Evolutionary conservation across 2,113 vertebrate species (phyloP).

Genomic region (Nettapus auritus): DNA sequence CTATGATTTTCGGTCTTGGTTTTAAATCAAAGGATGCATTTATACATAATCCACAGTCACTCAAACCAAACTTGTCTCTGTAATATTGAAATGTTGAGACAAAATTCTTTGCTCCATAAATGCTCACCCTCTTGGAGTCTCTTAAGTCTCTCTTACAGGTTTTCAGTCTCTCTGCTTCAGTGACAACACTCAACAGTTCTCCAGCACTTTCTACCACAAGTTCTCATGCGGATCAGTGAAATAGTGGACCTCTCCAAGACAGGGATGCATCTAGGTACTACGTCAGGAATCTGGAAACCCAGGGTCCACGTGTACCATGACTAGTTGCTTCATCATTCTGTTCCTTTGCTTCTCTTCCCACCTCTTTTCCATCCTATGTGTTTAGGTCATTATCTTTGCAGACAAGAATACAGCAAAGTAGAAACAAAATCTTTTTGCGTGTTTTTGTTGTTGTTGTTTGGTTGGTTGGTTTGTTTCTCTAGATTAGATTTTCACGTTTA

Average conservation of each 20-base stretch:
- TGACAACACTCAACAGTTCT: neutral
- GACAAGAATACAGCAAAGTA: neutral
- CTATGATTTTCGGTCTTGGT: neutral
- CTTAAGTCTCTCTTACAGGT: too few relatives aligned
- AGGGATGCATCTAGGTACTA: neutral
- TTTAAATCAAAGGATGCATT: neutral
- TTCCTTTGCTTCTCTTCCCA: neutral
- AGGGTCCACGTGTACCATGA: neutral
- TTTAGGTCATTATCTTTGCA: neutral
- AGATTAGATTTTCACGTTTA: neutral
- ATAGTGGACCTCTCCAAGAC: neutral
- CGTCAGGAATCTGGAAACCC: neutral
- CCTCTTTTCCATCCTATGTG: neutral
- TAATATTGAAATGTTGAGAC: neutral
- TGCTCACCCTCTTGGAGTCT: neutral
- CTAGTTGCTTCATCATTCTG: neutral
- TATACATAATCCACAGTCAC: neutral
- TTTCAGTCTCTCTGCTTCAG: neutral
- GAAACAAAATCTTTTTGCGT: neutral
- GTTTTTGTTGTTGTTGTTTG: too few relatives aligned
- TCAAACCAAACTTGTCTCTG: neutral
- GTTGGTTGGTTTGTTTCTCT: neutral
- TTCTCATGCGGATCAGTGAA: neutral
- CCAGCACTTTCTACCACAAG: neutral
- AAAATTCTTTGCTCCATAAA: neutral